Evolutionary conservation across 2,888 invertebrate species (phyloP).

Genomic region (Aplocera efformata): DNA sequence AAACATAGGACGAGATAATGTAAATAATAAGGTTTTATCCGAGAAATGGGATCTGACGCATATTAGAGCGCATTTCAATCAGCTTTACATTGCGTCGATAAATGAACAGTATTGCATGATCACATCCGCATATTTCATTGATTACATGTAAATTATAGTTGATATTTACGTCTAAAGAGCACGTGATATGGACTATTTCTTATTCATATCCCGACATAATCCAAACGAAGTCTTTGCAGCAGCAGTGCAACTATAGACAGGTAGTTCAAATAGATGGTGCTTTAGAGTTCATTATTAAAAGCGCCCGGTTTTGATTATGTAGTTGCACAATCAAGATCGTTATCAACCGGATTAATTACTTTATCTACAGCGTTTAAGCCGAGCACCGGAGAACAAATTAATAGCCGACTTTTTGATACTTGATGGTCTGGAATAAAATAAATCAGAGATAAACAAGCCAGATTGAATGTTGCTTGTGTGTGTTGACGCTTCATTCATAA

Average conservation of each 20-base stretch:
- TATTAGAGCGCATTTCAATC: constrained; percentile 22
- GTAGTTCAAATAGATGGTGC: constrained; percentile 2
- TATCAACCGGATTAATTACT: constrained; percentile 69
- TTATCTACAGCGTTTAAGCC: constrained; percentile 66
- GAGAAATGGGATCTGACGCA: constrained; percentile 22
- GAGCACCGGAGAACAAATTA: constrained; percentile 68
- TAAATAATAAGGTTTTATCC: constrained; percentile 10
- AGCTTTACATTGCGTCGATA: constrained; percentile 23
- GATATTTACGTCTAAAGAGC: constrained; percentile 15
- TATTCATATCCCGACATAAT: neutral
- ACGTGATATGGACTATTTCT: constrained; percentile 3
- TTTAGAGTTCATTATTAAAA: constrained; percentile 9
- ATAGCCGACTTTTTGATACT: constrained; percentile 69
- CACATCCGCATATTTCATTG: constrained; percentile 27
- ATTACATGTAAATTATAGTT: constrained; percentile 21
- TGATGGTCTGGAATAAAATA: constrained; percentile 72
- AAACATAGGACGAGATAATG: constrained; percentile 8
- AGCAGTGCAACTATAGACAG: no score
- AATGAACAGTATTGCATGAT: constrained; percentile 24
- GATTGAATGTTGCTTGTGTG: constrained; percentile 51
- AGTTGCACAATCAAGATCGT: constrained; percentile 48
- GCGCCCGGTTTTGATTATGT: constrained; percentile 23
- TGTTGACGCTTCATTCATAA: constrained; percentile 71
- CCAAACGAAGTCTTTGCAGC: no score
- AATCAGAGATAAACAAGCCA: constrained; percentile 76